phyloP scores from a whole-genome alignment of 2,888 invertebrate genomes.

The Drosophila subsilvestris region DNA sequence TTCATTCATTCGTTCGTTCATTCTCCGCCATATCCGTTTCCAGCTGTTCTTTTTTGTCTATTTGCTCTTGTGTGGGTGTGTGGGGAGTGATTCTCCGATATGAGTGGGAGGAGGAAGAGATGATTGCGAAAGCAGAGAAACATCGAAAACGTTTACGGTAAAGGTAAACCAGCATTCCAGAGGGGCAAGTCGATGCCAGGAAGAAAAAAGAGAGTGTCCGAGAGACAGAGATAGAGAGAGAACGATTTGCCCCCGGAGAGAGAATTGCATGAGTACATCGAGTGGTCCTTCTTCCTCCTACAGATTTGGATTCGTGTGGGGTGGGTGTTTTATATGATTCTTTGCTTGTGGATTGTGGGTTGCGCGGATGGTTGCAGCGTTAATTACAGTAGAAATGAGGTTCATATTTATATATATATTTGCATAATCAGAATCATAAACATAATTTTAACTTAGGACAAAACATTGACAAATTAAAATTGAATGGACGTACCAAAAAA shows the following conservation, averaged over 20 bases:
- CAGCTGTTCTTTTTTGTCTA: slow-evolving; percentile 35
- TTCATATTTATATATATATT: slow-evolving; percentile 53
- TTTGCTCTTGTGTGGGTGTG: slow-evolving; percentile 7
- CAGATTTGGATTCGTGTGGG: slow-evolving; percentile 31
- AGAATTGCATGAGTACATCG: slow-evolving; percentile 13
- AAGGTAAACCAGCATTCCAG: slow-evolving; percentile 25
- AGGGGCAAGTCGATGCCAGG: slow-evolving; percentile 17
- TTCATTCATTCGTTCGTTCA: slow-evolving; percentile 47
- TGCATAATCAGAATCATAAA: slow-evolving; percentile 51
- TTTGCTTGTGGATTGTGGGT: slow-evolving; percentile 33
- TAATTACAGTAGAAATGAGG: slow-evolving; percentile 75
- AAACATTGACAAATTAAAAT: slow-evolving; percentile 36
- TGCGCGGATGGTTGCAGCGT: slow-evolving; percentile 62
- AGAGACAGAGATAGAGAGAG: slow-evolving; percentile 18
- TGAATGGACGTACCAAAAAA: slow-evolving; percentile 45
- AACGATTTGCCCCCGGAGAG: slow-evolving; percentile 12
- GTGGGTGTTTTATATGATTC: slow-evolving; percentile 44
- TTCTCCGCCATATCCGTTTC: slow-evolving; percentile 13
- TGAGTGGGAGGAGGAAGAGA: slow-evolving; percentile 7
- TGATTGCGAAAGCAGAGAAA: slow-evolving; percentile 17
- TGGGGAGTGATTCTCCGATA: slow-evolving; percentile 10
- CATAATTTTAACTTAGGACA: slow-evolving; percentile 44
- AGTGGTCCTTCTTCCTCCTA: slow-evolving; percentile 20
- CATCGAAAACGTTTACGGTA: slow-evolving; percentile 12
- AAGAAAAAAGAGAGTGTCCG: slow-evolving; percentile 32